These are phyloP conservation scores for Harpagoxenus sublaevis DNA, from an alignment of 2,888 invertebrate genomes.

Conservation along the genomic window DNA sequence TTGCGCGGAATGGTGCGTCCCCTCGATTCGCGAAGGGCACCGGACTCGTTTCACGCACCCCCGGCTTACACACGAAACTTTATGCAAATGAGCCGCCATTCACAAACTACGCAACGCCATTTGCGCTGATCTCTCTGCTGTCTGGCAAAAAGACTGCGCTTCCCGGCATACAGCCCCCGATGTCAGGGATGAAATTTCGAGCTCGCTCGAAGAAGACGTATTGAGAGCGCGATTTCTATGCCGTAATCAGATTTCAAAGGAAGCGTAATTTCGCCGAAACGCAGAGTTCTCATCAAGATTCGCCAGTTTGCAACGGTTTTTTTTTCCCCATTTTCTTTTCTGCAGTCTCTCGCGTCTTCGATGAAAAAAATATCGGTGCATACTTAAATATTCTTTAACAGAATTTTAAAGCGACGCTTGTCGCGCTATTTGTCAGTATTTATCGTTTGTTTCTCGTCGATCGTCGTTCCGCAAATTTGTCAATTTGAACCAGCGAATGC, in stretches of 20 bases:
- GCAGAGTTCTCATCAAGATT: conserved; percentile 26
- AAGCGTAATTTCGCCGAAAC: conserved; percentile 41
- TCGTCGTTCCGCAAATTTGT: background rate
- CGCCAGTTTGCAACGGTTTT: conserved; percentile 7
- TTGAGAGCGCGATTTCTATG: conserved; percentile 52
- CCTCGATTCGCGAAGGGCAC: conserved; percentile 30
- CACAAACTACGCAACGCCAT: conserved; percentile 62
- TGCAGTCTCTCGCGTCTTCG: background rate
- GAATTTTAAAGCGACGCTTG: background rate
- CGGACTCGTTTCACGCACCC: conserved; percentile 63
- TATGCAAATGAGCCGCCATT: conserved; percentile 75
- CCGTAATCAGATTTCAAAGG: conserved; percentile 55
- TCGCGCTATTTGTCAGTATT: conserved; percentile 66
- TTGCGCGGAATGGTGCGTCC: conserved; percentile 32
- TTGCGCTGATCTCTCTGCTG: conserved; percentile 28
- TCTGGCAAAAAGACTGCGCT: conserved; percentile 54
- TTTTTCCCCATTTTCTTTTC: background rate
- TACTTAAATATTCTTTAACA: background rate
- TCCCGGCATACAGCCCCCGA: conserved; percentile 56
- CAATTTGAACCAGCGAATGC: background rate
- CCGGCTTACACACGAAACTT: conserved; percentile 71
- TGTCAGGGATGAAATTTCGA: conserved; percentile 43
- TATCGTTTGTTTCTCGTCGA: conserved; percentile 63
- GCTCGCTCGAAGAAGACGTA: conserved; percentile 36
- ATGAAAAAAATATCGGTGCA: conserved; percentile 2